phyloP scores from a whole-genome alignment of 2,113 vertebrate genomes.

The Xiphophorus couchianus region DNA sequence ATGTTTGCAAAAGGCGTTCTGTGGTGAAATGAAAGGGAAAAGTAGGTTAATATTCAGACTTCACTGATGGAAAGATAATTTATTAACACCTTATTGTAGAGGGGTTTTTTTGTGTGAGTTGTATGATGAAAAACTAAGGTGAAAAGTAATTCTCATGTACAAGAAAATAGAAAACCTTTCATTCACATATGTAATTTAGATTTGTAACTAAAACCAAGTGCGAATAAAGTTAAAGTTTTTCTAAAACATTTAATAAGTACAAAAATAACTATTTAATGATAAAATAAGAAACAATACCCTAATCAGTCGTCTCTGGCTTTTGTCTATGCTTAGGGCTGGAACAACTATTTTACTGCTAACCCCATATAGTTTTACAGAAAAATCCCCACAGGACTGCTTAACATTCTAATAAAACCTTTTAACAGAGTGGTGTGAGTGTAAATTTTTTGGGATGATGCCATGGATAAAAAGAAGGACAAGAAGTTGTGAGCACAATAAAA shows the following conservation, averaged over 20 bases:
- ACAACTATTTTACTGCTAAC: constrained; percentile 45
- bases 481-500: neutral
- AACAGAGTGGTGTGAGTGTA: constrained; percentile 61
- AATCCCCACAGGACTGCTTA: constrained; percentile 75
- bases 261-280: neutral
- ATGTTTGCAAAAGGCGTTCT: constrained; percentile 34
- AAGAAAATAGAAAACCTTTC: neutral
- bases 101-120: neutral
- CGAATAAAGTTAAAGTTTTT: neutral
- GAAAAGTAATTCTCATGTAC: neutral
- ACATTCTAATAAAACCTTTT: constrained; percentile 78
- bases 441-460: constrained; percentile 39
- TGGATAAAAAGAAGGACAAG: neutral
- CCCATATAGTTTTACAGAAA: constrained; percentile 59
- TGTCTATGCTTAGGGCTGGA: constrained; percentile 39
- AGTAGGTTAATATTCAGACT: constrained; percentile 23
- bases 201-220: neutral
- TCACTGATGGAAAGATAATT: constrained; percentile 13
- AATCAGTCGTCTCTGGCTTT: constrained; percentile 14
- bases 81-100: neutral
- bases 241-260: neutral
- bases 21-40: constrained; percentile 28
- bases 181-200: neutral
- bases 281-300: neutral
- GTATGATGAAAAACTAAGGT: neutral